Base-by-base conservation (phyloP, 2,797 vertebrate species). In the Staurois parvus region DNA sequence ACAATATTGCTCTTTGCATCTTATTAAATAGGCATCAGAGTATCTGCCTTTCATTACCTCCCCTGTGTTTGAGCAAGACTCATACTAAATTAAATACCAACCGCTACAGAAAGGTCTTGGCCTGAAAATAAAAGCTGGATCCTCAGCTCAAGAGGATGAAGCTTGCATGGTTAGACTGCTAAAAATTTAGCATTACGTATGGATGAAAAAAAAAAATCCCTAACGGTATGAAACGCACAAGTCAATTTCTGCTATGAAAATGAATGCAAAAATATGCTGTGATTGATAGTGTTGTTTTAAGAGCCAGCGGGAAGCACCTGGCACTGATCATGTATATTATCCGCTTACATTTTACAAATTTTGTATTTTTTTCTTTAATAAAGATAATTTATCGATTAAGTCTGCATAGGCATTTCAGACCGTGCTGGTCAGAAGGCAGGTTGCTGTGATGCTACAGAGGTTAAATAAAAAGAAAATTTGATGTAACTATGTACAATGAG, bases 401-500 rank as follows among this genome's bases (percentile, higher is more conserved):
- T 40, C 15, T 7, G 34, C 30, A 5, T 1, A 17, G 10, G n/a
- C n/a, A 21, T 59, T 62, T 59, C 4, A 2, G 1, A 56, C n/a
- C 1, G 26, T 15, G 37, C 48, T 62, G 79, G 79, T 73, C 79
- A 66, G 68, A 79, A 32, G 32, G 21, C 26, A 17, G 30, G 40
- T 52, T 29, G 13, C 15, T 74, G 59, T 87, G 85, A 87, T 83
- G 81, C 76, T 79, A 87, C 59, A 79, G 26, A 34, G 15, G 48
- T 81, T 68, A 72, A 37, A 84, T 59, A 78, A 75, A 83, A 29
- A 59, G 48, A 19, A 37, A 62, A 42, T 75, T 87, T 84, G 81
- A 84, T 87, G 81, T 59, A 86, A 87, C 85, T 45, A 42, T 62
- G 19, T 69, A 76, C 62, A 79, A 84, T 75, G 69, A 64, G 64